Evolutionary conservation across 1,140 invertebrate genomes (phyloP).

Genomic region (Pygmarrhopalites habei): DNA sequence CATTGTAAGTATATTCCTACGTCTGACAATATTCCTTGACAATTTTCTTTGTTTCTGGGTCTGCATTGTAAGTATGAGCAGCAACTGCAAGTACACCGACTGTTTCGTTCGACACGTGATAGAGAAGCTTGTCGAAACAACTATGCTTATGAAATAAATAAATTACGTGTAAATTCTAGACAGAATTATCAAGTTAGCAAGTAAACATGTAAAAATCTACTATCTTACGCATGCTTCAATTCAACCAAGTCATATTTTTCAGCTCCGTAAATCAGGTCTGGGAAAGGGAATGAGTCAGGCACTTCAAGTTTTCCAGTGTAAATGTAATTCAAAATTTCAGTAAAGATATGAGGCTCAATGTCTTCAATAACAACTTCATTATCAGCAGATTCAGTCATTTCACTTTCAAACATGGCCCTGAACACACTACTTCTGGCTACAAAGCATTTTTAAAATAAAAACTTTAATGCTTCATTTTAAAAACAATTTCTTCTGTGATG

Average conservation of each 20-base stretch:
- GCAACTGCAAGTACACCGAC: conserved; percentile 8
- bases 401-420: conserved; percentile 12
- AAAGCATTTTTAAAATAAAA: background rate
- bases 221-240: too few relatives aligned
- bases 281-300: background rate
- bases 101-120: conserved; percentile 10
- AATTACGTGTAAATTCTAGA: too few relatives aligned
- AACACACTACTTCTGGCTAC: conserved; percentile 18
- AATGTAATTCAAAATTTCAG: conserved; percentile 9
- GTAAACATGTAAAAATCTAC: too few relatives aligned
- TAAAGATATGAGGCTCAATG: conserved; percentile 11
- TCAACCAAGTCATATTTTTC: conserved; percentile 17
- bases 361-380: conserved; percentile 8
- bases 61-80: conserved; percentile 13
- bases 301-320: conserved; percentile 14
- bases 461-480: too few relatives aligned
- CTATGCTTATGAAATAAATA: too few relatives aligned
- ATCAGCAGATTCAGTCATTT: conserved; percentile 13
- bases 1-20: background rate
- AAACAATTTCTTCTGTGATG: too few relatives aligned
- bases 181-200: too few relatives aligned
- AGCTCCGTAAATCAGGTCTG: conserved; percentile 15
- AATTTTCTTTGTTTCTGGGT: conserved; percentile 7
- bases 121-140: conserved; percentile 10
- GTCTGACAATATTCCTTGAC: conserved; percentile 21